phyloP scores from a whole-genome alignment of 2,797 vertebrate species.

The Gephyroberyx darwinii region DNA sequence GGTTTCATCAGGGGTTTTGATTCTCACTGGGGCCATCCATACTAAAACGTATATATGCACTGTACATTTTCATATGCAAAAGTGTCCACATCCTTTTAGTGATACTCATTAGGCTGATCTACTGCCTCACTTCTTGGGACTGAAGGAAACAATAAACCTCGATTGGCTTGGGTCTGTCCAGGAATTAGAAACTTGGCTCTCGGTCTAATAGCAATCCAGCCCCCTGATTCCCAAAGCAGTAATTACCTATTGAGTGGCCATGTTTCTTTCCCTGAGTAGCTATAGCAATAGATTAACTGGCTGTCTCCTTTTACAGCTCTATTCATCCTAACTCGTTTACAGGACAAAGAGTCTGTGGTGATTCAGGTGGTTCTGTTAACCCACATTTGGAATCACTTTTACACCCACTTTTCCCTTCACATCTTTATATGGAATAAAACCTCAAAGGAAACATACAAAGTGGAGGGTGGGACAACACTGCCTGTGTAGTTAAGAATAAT shows the following conservation, averaged over 20 bases:
- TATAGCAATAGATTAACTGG: constrained; percentile 25
- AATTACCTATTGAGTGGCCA: constrained; percentile 20
- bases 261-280: constrained; percentile 16
- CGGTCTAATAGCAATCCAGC: not conserved
- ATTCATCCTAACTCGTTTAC: constrained; percentile 15
- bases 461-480: no score
- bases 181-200: constrained; percentile 1
- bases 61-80: not conserved
- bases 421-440: not conserved
- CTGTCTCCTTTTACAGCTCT: constrained; percentile 23
- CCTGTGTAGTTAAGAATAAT: no score
- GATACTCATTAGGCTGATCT: constrained; percentile 10
- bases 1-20: not conserved
- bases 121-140: not conserved
- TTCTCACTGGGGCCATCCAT: not conserved
- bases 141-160: constrained; percentile 5
- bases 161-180: constrained; percentile 2
- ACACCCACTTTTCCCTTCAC: no score
- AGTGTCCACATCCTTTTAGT: not conserved
- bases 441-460: no score
- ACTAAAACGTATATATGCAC: not conserved
- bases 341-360: not conserved
- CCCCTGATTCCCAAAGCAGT: constrained; percentile 14
- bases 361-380: not conserved
- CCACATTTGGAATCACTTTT: constrained; percentile 18